Evolutionary conservation across 2,888 invertebrate species (phyloP).

Genomic region (Tetragonula carbonaria): DNA sequence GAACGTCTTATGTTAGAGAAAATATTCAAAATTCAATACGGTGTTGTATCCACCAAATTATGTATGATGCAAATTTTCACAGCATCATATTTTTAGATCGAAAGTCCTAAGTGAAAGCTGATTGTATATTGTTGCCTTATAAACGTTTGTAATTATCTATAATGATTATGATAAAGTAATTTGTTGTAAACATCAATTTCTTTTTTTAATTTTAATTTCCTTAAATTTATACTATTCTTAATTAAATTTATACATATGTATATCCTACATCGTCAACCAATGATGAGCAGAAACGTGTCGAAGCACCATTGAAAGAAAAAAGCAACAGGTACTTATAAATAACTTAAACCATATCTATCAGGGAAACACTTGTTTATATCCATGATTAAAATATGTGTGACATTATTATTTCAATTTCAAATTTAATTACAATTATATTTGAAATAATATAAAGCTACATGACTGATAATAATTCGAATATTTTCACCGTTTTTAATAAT

Average conservation of each 20-base stretch:
- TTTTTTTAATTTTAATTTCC: background rate
- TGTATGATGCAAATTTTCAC: constrained; percentile 26
- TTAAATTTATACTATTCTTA: background rate
- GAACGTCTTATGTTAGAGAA: constrained; percentile 2
- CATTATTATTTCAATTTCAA: constrained; percentile 39
- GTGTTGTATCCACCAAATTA: constrained; percentile 4
- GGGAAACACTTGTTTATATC: background rate
- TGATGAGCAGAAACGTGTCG: background rate
- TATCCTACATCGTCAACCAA: background rate
- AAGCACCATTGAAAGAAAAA: background rate
- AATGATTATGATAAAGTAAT: constrained; percentile 56
- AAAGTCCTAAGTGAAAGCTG: constrained; percentile 22
- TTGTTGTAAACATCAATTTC: constrained; percentile 52
- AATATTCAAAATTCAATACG: constrained; percentile 14
- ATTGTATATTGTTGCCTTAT: constrained; percentile 58
- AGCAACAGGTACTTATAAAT: background rate
- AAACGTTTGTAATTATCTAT: constrained; percentile 58
- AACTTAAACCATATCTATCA: background rate
- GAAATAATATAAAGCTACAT: background rate
- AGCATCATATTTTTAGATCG: constrained; percentile 24
- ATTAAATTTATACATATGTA: background rate
- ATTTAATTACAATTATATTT: background rate
- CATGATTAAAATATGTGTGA: constrained; percentile 15
- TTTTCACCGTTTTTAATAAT: no score
- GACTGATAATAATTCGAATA: background rate